Evolutionary conservation across 64 coral and sea anemone species (phyloP).

Genomic region (Dendronephthya gigantea): DNA sequence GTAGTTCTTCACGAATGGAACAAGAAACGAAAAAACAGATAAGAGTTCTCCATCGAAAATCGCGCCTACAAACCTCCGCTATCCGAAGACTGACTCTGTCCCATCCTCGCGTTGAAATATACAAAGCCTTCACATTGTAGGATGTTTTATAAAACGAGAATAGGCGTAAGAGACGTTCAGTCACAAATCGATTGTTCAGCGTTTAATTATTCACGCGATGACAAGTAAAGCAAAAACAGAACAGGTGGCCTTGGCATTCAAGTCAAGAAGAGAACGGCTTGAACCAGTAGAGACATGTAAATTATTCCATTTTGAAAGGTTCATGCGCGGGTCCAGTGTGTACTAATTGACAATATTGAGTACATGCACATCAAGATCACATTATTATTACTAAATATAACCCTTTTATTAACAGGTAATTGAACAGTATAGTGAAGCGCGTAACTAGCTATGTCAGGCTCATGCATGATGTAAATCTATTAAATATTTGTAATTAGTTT

Average conservation of each 20-base stretch:
- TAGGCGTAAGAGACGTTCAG: neutral
- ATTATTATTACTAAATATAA: too few species aligned
- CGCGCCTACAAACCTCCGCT: neutral
- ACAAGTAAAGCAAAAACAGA: neutral
- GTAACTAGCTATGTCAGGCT: too few species aligned
- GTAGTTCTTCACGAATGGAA: neutral
- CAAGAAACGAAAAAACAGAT: neutral
- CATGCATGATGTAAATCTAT: too few species aligned
- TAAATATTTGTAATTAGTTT: too few species aligned
- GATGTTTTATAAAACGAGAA: neutral
- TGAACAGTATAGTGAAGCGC: too few species aligned
- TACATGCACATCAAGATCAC: too few species aligned
- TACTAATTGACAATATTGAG: too few species aligned
- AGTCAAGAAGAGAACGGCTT: neutral
- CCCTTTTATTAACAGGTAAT: too few species aligned
- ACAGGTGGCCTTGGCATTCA: neutral
- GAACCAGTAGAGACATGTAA: neutral
- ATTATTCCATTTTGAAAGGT: too few species aligned
- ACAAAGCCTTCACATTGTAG: neutral
- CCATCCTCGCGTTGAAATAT: neutral
- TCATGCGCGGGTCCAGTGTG: too few species aligned
- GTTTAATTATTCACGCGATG: conserved; percentile 9
- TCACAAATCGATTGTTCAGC: neutral
- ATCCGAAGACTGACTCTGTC: neutral
- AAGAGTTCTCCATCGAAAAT: neutral